Evolutionary conservation across 1,140 invertebrate species (phyloP), one percentile per base, ranked within the genome.

Genomic region (Neodiprion fabricii): DNA sequence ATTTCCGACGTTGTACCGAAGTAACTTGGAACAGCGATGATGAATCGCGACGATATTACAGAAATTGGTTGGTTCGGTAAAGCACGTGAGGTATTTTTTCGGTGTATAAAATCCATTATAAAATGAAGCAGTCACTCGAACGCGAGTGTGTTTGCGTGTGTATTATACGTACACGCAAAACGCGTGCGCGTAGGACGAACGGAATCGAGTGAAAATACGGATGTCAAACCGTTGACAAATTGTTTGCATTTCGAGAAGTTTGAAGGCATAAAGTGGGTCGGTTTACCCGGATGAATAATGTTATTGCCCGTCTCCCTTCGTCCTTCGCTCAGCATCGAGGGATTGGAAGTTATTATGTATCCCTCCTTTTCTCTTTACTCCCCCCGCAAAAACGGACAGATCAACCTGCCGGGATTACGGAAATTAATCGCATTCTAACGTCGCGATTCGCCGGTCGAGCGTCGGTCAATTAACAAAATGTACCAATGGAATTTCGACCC

Each of bases 221-320:
- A 12, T 61, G 53, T 61, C 53, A 61, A 61, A 61, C 53, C 5
- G 53, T 61, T 61, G 53, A 61, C 53, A 61, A 61, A 61, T 61
- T 61, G 53, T 61, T 61, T 61, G 53, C 53, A 61, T 61, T 61
- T 61, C 53, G 53, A 61, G n/a, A 61, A 61, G 53, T 14, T 61
- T 61, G n/a, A 61, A 9, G 53, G 53, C 11, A 40, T 40, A 61
- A 61, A 61, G 11, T 17, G 3, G 11, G 11, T 12, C n/a, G 53
- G 9, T 17, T 61, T 61, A 9, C 8, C 11, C 11, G 53, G 53
- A 61, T 61, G 53, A 61, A 61, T 61, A 61, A 61, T 61, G 53
- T 61, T 17, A 14, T 14, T 61, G n/a, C 11, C 4, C 11, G 11
- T 61, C 53, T 17, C n/a, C 53, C 53, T 61, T 17, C 53, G 11